Evolutionary conservation across 2,797 vertebrate genomes (phyloP).

Genomic region (Manis pentadactyla): DNA sequence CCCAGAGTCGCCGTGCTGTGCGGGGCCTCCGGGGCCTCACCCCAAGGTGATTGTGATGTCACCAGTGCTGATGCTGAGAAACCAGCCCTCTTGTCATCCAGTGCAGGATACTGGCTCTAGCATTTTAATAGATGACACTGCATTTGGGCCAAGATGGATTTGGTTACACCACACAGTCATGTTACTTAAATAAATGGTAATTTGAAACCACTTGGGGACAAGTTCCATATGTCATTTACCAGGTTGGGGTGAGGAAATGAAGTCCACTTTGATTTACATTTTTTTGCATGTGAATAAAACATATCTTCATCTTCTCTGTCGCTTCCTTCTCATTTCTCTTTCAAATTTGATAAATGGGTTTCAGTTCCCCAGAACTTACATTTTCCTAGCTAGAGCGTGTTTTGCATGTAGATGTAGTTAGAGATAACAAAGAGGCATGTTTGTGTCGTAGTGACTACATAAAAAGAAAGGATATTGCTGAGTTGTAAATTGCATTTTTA

Average conservation of each 20-base stretch:
- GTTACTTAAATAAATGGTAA: not conserved
- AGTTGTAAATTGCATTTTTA: not conserved
- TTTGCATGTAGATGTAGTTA: constrained; percentile 19
- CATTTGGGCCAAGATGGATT: not conserved
- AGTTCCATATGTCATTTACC: constrained; percentile 11
- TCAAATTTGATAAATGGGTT: constrained; percentile 57
- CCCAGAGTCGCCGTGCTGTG: not conserved
- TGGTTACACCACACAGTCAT: fast-evolving
- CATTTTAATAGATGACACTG: not conserved
- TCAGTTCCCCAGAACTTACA: not conserved
- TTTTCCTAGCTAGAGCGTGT: constrained; percentile 6
- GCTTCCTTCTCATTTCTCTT: constrained; percentile 67
- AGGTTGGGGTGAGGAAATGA: constrained; percentile 31
- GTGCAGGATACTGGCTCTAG: not conserved
- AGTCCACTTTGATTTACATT: constrained; percentile 14
- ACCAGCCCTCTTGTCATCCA: fast-evolving
- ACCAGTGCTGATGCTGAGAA: fast-evolving
- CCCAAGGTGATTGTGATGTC: fast-evolving
- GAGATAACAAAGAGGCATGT: not conserved
- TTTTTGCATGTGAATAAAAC: constrained; percentile 44
- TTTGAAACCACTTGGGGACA: constrained; percentile 46
- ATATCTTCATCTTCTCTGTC: constrained; percentile 61
- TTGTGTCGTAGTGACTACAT: constrained; percentile 26
- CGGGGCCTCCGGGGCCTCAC: not conserved
- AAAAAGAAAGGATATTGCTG: not conserved